These are phyloP conservation scores for Ianthella basta DNA, from an alignment of 37 sponge, comb jelly and placozoan genomes.

Conservation along the genomic window DNA sequence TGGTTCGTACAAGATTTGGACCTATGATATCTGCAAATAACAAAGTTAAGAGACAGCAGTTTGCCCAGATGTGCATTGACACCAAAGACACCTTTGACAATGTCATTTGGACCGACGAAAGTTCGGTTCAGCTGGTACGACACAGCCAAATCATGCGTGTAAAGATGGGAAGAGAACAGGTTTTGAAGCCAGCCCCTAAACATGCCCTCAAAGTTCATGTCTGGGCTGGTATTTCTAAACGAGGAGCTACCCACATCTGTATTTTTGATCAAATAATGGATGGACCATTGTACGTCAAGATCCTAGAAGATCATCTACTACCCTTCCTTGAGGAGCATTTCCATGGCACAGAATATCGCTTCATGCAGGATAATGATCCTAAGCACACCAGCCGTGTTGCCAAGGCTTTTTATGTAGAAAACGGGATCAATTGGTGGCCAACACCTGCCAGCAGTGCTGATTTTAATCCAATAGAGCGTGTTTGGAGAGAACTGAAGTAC, in stretches of 20 bases:
- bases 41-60: background rate
- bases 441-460: conserved; percentile 6
- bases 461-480: background rate
- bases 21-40: background rate
- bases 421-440: background rate
- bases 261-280: conserved; percentile 7
- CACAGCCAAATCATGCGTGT: background rate
- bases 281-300: background rate
- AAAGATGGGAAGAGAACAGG: background rate
- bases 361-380: conserved; percentile 6
- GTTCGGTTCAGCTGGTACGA: background rate
- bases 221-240: background rate
- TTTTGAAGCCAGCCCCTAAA: background rate
- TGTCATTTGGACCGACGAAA: conserved; percentile 6
- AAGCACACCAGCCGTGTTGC: conserved; percentile 10
- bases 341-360: background rate
- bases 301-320: background rate
- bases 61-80: background rate
- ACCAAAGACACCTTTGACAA: background rate
- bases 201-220: background rate
- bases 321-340: background rate
- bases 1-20: background rate
- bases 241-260: background rate
- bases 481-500: background rate
- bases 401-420: background rate